Conservation (phyloP, 2,888 invertebrate species). For the Subacronicta megacephala region DNA sequence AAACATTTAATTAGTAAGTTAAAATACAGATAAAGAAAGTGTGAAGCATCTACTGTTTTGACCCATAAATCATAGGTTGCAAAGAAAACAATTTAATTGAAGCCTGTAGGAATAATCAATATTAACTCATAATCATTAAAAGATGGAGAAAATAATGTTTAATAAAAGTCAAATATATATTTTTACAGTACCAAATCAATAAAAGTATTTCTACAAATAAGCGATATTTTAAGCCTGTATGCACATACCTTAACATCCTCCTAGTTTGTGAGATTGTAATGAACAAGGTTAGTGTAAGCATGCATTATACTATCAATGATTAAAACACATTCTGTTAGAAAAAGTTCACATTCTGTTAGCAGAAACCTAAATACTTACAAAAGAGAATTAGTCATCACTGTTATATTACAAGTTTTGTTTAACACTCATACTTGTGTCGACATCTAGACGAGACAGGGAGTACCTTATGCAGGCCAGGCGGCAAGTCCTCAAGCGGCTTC, state of each 20-base stretch:
- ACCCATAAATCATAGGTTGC: constrained; percentile 9
- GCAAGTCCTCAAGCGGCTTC: constrained; percentile 80
- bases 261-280: constrained; percentile 51
- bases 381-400: constrained; percentile 57
- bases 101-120: constrained; percentile 12
- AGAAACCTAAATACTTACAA: constrained; percentile 46
- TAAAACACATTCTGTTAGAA: constrained; percentile 47
- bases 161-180: constrained; percentile 9
- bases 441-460: constrained; percentile 67
- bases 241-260: constrained; percentile 55
- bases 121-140: constrained; percentile 10
- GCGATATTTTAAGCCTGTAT: constrained; percentile 41
- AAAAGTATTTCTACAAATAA: constrained; percentile 25
- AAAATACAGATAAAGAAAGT: constrained; percentile 28
- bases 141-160: constrained; percentile 41
- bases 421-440: constrained; percentile 55
- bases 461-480: constrained; percentile 83
- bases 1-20: constrained; percentile 42
- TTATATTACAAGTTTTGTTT: constrained; percentile 52
- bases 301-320: constrained; percentile 50
- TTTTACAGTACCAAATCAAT: constrained; percentile 4
- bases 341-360: constrained; percentile 47
- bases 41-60: constrained; percentile 18
- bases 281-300: constrained; percentile 64
- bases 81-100: constrained; percentile 9